Evolutionary conservation across 2,888 invertebrate genomes (phyloP), one percentile per base, ranked within the genome.

Genomic region (Cheilosia impressa): DNA sequence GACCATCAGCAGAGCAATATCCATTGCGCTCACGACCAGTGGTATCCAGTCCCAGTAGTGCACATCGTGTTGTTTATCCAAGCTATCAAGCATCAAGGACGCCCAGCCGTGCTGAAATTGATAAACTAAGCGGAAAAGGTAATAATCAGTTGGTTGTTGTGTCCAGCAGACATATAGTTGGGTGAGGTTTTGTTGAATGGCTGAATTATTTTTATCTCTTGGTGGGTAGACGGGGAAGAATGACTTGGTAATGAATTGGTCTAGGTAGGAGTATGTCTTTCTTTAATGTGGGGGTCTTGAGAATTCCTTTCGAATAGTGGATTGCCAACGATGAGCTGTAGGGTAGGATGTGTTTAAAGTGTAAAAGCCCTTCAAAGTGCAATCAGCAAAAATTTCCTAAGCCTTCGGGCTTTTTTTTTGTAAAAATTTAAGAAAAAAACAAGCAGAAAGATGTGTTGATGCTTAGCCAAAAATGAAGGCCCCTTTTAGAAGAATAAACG

Each of bases 91-190:
- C 87, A 22, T 52, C 75, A 63, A 69, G 87, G 65, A 87, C 84
- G 75, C 88, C 88, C 78, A 89, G 83, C 83, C 88, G 82, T 75
- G 89, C 88, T 66, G 89, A 89, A 88, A 87, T 89, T 87, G 89
- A 91, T 90, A 89, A 88, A 89, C 87, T 88, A 24, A 69, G 69
- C 58, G 89, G 84, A 73, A 87, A 88, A 87, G 87, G 88, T 88
- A 87, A 88, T 84, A 84, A 57, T 53, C 60, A 76, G 78, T 80
- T 50, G 52, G 41, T 69, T 68, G 43, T 73, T 66, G 71, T 69
- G 52, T 43, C 52, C 62, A 53, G 62, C 50, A 45, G 45, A 41
- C 13, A 6, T 45, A 34, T 34, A 34, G 65, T 31, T 65, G 43
- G 27, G 34, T 57, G 24, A 43, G 17, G 17, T 50, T 45, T 68